These are phyloP conservation scores for Pristionchus pacificus DNA, from an alignment of 1,140 invertebrate species.

Conservation along the genomic window DNA sequence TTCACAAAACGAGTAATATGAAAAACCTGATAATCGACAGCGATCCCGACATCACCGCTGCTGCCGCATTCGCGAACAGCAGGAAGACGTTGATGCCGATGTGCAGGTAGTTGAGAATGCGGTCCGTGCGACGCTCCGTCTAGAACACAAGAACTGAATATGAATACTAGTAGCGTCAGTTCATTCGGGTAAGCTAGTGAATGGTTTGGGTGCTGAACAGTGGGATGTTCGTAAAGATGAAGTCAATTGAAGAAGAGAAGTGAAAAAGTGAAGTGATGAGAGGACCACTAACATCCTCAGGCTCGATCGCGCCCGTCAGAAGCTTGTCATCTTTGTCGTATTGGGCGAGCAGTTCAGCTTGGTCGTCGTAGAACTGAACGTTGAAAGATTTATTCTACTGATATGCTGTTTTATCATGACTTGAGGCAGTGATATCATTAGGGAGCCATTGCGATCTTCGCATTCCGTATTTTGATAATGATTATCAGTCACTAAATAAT, in stretches of 20 bases:
- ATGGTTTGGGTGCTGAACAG: neutral
- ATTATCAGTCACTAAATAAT: too few species aligned
- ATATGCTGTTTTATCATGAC: too few species aligned
- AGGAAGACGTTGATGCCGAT: constrained; percentile 22
- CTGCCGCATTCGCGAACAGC: constrained; percentile 31
- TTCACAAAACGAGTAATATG: too few species aligned
- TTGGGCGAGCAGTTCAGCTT: neutral
- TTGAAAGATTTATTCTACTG: too few species aligned
- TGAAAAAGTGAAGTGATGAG: neutral
- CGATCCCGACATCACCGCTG: constrained; percentile 33
- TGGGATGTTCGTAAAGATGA: neutral
- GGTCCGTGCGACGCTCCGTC: constrained; percentile 16
- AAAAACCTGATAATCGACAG: constrained; percentile 36
- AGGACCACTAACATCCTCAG: neutral
- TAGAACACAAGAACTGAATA: neutral
- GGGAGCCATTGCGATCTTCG: too few species aligned
- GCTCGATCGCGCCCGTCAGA: neutral
- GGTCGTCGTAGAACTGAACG: neutral
- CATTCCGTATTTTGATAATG: too few species aligned
- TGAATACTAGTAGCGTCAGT: neutral
- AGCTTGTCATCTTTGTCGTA: neutral
- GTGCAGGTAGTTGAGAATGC: constrained; percentile 15
- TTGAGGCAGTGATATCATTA: too few species aligned
- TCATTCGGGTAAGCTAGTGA: neutral
- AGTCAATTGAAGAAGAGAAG: neutral